phyloP scores from a whole-genome alignment of 2,797 vertebrate species.

The Platyrinchus mystaceus region DNA sequence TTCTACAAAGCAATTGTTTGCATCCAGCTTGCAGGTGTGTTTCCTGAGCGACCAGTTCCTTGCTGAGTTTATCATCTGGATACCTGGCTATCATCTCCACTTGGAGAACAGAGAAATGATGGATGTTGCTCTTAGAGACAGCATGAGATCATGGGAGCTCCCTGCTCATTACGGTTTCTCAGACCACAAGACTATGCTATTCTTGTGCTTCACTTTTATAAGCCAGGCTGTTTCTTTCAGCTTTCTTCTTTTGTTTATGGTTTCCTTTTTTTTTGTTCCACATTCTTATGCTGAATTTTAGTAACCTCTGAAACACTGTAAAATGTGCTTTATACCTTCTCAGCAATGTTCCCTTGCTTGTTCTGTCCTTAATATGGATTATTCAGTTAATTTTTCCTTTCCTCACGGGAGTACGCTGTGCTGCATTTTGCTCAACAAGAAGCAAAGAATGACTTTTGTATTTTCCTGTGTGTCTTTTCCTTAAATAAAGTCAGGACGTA shows the following conservation, averaged over 20 bases:
- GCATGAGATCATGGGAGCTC: neutral
- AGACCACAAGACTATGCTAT: neutral
- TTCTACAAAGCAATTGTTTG: neutral
- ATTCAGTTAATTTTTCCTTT: neutral
- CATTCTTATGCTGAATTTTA: neutral
- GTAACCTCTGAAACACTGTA: neutral
- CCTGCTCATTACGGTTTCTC: neutral
- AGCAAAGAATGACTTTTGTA: neutral
- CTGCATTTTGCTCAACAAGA: neutral
- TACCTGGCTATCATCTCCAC: neutral
- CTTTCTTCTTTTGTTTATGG: neutral
- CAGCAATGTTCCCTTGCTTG: neutral
- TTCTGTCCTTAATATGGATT: neutral
- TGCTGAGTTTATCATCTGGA: neutral
- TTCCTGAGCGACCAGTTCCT: neutral
- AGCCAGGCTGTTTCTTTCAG: neutral
- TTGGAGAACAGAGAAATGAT: neutral
- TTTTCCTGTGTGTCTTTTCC: neutral
- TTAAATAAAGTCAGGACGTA: neutral
- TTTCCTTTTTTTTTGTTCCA: neutral
- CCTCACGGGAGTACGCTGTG: neutral
- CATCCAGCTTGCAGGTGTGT: neutral
- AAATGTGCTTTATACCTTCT: neutral
- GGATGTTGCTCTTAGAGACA: neutral
- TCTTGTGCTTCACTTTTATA: neutral